phyloP scores from a whole-genome alignment of 1,140 invertebrate species.

The Microplitis mediator region DNA sequence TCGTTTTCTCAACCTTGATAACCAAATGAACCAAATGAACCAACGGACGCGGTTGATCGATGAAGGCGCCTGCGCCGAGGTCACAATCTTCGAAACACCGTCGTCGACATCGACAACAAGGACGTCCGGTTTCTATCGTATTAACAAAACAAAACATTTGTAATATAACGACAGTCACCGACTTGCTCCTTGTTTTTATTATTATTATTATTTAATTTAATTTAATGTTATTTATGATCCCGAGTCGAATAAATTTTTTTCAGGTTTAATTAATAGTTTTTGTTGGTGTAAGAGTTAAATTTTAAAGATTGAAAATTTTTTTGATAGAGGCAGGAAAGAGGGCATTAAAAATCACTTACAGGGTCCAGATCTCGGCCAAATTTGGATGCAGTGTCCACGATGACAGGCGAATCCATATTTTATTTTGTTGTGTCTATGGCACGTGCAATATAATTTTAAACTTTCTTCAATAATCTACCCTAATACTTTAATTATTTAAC shows the following conservation, averaged over 20 bases:
- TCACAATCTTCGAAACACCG: conserved; percentile 5
- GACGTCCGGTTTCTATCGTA: conserved; percentile 18
- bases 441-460: neutral
- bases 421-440: conserved; percentile 21
- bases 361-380: conserved; percentile 58
- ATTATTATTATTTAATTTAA: no score
- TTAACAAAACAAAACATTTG: conserved; percentile 4
- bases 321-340: conserved; percentile 9
- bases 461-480: neutral
- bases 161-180: no score
- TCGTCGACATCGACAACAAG: conserved; percentile 18
- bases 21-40: neutral
- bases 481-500: conserved; percentile 24
- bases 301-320: neutral
- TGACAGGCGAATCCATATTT: conserved; percentile 59
- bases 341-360: conserved; percentile 50
- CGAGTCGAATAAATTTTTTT: conserved; percentile 17
- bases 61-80: conserved; percentile 27
- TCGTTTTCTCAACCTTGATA: conserved; percentile 17
- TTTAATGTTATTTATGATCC: no score
- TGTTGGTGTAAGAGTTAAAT: no score
- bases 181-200: no score
- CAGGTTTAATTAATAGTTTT: neutral
- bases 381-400: conserved; percentile 58
- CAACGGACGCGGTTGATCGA: conserved; percentile 17